Percentiles rank a stretch among this genome's conserved stretches.
Evolutionary conservation across 2,888 invertebrate genomes (phyloP).

Genomic region (Zygogramma bicolorata): DNA sequence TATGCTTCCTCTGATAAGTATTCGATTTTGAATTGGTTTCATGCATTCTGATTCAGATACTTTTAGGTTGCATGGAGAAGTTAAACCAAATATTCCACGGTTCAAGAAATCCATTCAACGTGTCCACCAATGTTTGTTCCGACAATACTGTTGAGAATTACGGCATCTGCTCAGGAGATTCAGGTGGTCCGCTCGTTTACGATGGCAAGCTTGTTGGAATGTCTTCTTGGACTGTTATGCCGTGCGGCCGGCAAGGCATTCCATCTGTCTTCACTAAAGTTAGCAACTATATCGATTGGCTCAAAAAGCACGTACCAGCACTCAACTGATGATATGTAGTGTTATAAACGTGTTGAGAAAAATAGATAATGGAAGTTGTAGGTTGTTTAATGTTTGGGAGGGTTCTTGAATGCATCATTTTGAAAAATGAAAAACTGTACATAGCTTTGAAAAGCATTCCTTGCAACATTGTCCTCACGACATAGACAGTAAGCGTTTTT

Average conservation of each 20-base stretch:
- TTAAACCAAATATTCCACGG: not conserved
- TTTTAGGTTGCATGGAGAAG: constrained; percentile 6
- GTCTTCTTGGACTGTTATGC: constrained; percentile 24
- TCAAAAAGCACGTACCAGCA: not conserved
- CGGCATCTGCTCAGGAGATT: constrained; percentile 26
- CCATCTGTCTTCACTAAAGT: constrained; percentile 26
- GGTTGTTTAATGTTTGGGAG: too few relatives aligned
- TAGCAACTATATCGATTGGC: constrained; percentile 23
- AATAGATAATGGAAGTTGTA: too few relatives aligned
- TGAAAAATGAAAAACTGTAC: too few relatives aligned
- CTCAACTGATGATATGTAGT: not conserved
- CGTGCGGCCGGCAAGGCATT: constrained; percentile 10
- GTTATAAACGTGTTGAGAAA: too few relatives aligned
- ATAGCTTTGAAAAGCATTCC: too few relatives aligned
- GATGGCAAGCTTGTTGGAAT: constrained; percentile 7
- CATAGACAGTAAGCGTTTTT: too few relatives aligned
- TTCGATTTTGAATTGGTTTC: too few relatives aligned
- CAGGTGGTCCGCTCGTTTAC: constrained; percentile 25
- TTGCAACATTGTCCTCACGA: too few relatives aligned
- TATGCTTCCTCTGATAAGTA: not conserved
- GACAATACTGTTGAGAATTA: not conserved
- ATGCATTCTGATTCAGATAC: too few relatives aligned
- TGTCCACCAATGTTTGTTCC: constrained; percentile 11
- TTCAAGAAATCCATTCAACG: constrained; percentile 5
- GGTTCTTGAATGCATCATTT: too few relatives aligned